A percentile compares a stretch with the other conserved stretches of the same genome.
These are phyloP conservation scores for Dorcus hopei DNA, from an alignment of 2,888 invertebrate species.

Conservation along the genomic window DNA sequence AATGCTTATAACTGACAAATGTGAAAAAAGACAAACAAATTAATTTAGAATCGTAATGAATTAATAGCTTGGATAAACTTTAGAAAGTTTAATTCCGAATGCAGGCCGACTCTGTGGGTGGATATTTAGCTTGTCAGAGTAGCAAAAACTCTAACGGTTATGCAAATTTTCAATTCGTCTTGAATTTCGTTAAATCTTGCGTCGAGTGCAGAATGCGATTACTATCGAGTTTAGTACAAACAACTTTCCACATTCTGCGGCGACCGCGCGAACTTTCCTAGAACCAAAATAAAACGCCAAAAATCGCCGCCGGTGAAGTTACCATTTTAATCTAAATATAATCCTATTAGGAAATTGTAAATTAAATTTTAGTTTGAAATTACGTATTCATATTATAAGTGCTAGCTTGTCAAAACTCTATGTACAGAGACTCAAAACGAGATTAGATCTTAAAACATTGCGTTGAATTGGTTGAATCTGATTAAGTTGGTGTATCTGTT, in stretches of 20 bases:
- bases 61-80: too few species aligned
- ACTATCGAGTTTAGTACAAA: constrained; percentile 21
- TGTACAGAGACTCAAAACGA: constrained; percentile 21
- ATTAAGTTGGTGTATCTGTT: too few species aligned
- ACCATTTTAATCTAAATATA: constrained; percentile 34
- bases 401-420: constrained; percentile 25
- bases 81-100: too few species aligned
- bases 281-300: constrained; percentile 18
- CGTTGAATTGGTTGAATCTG: too few species aligned
- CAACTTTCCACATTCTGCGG: constrained; percentile 22
- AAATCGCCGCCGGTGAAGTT: constrained; percentile 26
- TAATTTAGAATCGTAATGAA: too few species aligned
- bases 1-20: too few species aligned
- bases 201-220: constrained; percentile 24
- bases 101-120: too few species aligned
- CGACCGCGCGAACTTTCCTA: constrained; percentile 22
- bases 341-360: constrained; percentile 33
- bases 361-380: constrained; percentile 37
- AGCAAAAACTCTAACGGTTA: constrained; percentile 25
- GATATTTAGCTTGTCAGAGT: not conserved
- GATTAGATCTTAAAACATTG: constrained; percentile 9
- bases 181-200: constrained; percentile 23
- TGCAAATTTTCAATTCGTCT: constrained; percentile 29
- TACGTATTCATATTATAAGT: constrained; percentile 35
- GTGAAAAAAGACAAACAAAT: too few species aligned